A percentile compares a stretch with the other conserved stretches of the same genome.
phyloP scores from a whole-genome alignment of 1,140 invertebrate genomes.

The Pogonus chalceus region DNA sequence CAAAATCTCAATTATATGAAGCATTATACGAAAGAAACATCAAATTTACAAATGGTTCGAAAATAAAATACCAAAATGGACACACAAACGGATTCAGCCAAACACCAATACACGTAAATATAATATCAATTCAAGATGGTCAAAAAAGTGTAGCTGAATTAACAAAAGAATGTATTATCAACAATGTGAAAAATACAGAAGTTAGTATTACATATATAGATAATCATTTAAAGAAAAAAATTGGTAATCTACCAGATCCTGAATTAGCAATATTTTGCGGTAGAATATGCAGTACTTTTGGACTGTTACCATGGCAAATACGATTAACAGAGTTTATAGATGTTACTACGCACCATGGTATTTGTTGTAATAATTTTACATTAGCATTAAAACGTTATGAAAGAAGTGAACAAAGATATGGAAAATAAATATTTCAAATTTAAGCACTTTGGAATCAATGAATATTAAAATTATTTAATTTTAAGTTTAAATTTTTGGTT shows the following conservation, averaged over 20 bases:
- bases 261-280: conserved; percentile 55
- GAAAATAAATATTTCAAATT: too few species aligned
- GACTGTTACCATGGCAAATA: conserved; percentile 61
- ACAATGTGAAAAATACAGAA: conserved; percentile 29
- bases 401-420: conserved; percentile 56
- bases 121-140: conserved; percentile 42
- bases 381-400: conserved; percentile 47
- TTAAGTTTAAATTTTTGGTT: too few species aligned
- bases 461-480: too few species aligned
- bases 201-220: conserved; percentile 39
- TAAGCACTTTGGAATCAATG: too few species aligned
- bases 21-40: conserved; percentile 41
- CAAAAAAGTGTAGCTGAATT: conserved; percentile 42
- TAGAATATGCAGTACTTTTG: conserved; percentile 44
- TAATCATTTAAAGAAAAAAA: conserved; percentile 36
- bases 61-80: conserved; percentile 37
- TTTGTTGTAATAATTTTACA: conserved; percentile 44
- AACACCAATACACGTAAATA: conserved; percentile 37
- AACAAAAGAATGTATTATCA: conserved; percentile 29
- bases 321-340: conserved; percentile 57
- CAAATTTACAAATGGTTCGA: conserved; percentile 44
- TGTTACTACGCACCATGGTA: conserved; percentile 41
- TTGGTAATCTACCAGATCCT: conserved; percentile 48
- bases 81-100: conserved; percentile 44
- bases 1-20: conserved; percentile 42